Evolutionary conservation across 2,797 vertebrate genomes (phyloP), one percentile per base, ranked within the genome.

Genomic region (Sciurus vulgaris): DNA sequence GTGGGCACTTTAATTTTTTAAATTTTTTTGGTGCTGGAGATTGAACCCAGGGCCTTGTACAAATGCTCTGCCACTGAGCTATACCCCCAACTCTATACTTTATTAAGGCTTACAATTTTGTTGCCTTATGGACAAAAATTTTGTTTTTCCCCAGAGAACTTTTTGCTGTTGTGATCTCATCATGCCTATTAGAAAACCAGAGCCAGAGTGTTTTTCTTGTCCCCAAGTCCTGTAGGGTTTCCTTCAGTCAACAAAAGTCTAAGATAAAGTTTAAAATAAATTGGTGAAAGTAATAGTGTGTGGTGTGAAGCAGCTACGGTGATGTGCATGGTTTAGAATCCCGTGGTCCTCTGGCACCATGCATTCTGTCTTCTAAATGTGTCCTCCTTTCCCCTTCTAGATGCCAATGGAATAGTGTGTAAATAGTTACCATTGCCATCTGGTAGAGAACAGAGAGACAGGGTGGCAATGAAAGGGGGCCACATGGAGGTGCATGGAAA

Each of bases 171-270:
- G 13, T 67, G 86, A 47, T 35, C 26, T 76, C 38, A 38, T 94
- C 28, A 28, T 67, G 63, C 51, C 20, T 84, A 6, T n/a, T 72
- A 67, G 88, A 88, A 85, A 95, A 69, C 51, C 30, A 47, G 61
- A 94, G 72, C 56, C 54, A 67, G 30, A 78, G 2, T 79, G 7
- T 47, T 77, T 61, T 85, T 65, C 35, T 91, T 73, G 49, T 76
- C 30, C 38, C 86, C 26, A 18, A 38, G 33, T 85, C 69, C 61
- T 26, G 0, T 41, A 74, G 93, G 81, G 44, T 72, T 61, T 82
- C 74, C 47, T 96, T 41, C 26, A 69, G n/a, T 85, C 33, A 51
- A 12, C 17, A 17, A n/a, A 92, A 92, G 63, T 61, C 56, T 41
- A 47, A 83, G 67, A n/a, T 74, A 30, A 56, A 24, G 9, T 82